Base-by-base conservation (phyloP, 2,113 vertebrate genomes). In the Bubo bubo region DNA sequence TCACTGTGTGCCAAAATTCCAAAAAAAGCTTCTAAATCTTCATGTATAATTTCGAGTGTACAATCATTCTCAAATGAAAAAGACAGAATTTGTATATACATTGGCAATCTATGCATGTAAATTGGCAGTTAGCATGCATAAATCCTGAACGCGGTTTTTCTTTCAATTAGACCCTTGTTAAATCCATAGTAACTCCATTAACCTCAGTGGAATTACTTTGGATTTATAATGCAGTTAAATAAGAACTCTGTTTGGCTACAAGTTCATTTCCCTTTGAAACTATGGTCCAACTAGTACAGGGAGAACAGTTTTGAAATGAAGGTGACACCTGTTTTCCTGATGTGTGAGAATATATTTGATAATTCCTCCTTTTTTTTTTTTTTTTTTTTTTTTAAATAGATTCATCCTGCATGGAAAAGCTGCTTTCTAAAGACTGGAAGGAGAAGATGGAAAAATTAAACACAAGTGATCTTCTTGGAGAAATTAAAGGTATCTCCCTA, bases 351-450 rank as follows among this genome's bases (percentile, higher is more conserved):
- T 83, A 58, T 72, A 37, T 92, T 88, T 95, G 56, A 58, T 73
- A 37, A 74, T 72, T 79, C 13, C 92, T 55, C 35, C 35, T 94
- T 64, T 88, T 49, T 58, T 55, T 70, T 8, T 35, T 35, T 74
- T 59, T 91, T 41, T 79, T 62, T 92, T 37, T 75, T 79, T 89
- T 93, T 91, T 7, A 91, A 94, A 95, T 93, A 99, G 99, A 99
- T 96, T 99, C 99, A 56, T 98, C 99, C 90, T 99, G 99, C 96
- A 99, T 99, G 99, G 99, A 99, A 98, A 99, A 99, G 90, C 98
- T 99, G 94, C 99, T 99, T 96, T 99, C 99, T 96, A 99, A 99
- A 98, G 99, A 99, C 97, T 99, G 99, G 99, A 99, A 99, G 95
- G 99, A 99, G 97, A 99, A 99, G 98, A 99, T 99, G 99, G 99